Base-by-base conservation (phyloP, 2,797 vertebrate species). In the Eptatretus atami region DNA sequence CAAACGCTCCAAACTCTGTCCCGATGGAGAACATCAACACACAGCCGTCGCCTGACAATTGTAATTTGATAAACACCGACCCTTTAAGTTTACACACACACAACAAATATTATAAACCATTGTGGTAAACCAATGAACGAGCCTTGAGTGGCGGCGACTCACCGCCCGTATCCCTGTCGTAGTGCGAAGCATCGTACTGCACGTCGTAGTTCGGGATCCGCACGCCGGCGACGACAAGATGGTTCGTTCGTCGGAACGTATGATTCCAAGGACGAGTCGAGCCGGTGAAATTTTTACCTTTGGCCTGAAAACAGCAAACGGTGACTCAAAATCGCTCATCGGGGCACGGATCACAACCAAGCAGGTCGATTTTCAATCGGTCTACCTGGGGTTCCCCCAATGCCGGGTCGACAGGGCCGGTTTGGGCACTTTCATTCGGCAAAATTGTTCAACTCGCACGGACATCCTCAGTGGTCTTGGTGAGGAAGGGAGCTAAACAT, bases 201-300 rank as follows among this genome's bases (percentile, higher is more conserved):
- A 87, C 84, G 9, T 92, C 84, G n/a, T 83, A 80, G 1, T 80
- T 88, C 11, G 86, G 85, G 68, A 92, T 78, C 77, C 88, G 87
- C 66, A 86, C 84, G 52, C 82, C 82, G 67, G 85, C 84, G 61
- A 94, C 82, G 66, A 93, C 84, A 24, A 94, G 75, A 70, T 88
- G 83, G 74, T 88, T 93, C 76, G 88, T 65, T 92, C 85, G 69
- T 93, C 82, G 1, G 86, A 85, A 85, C 0, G 81, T 94, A 69
- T 92, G 84, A 1, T 92, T 6, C 86, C 86, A 69, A 90, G 70
- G 69, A 84, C 80, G 71, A 94, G 75, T 72, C 85, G 76, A 70
- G 85, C 12, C 71, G 1, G 79, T 75, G 55, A 85, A 86, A 73
- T 92, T 83, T 71, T 90, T 86, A 68, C 84, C 86, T 73, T 90